These are phyloP conservation scores for Eufriesea mexicana DNA, from an alignment of 1,140 invertebrate genomes.

Conservation along the genomic window DNA sequence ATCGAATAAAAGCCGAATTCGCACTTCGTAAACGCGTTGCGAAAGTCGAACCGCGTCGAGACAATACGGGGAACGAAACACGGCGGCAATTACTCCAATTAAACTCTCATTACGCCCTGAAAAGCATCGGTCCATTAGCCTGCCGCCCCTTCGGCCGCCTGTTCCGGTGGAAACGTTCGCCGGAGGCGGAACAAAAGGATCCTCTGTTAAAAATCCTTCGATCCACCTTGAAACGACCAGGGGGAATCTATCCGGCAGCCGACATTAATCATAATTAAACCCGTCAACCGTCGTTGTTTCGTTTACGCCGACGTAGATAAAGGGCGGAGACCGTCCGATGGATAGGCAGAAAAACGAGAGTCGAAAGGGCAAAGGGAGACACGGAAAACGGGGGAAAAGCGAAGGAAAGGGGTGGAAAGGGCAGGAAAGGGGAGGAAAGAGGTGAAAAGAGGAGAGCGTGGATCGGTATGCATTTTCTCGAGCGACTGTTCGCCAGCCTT, in stretches of 20 bases:
- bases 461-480: conserved; percentile 17
- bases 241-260: neutral
- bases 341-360: neutral
- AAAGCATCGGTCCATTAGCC: conserved; percentile 28
- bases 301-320: conserved; percentile 1
- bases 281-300: neutral
- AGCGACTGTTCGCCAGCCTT: conserved; percentile 24
- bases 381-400: no score
- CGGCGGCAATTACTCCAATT: conserved; percentile 13
- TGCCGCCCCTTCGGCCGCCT: neutral
- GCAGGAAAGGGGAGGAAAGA: neutral
- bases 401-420: neutral
- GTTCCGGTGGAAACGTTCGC: neutral
- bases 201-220: neutral
- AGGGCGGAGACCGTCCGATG: neutral
- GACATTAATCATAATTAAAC: conserved; percentile 31
- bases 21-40: neutral
- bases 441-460: neutral
- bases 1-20: neutral
- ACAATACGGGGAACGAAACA: conserved; percentile 1
- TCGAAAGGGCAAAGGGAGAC: neutral
- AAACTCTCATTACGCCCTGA: neutral
- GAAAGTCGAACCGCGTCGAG: neutral
- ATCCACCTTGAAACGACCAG: conserved; percentile 8
- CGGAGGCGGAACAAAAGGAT: conserved; percentile 6